phyloP scores from a whole-genome alignment of 2,797 vertebrate genomes.

The Pseudopleuronectes americanus region DNA sequence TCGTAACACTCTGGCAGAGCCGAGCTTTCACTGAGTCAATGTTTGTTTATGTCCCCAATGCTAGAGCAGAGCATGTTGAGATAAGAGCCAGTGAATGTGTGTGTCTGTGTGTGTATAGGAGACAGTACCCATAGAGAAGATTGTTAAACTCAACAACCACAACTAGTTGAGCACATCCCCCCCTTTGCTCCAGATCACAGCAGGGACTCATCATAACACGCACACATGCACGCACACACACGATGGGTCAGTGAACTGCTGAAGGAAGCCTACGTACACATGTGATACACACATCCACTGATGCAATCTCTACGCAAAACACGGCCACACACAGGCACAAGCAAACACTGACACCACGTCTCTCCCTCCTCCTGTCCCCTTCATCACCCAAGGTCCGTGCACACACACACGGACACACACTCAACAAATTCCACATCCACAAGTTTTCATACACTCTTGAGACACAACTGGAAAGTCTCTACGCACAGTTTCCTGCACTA shows the following conservation, averaged over 20 bases:
- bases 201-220: slow-evolving; percentile 42
- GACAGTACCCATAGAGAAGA: slow-evolving; percentile 45
- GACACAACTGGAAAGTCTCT: slow-evolving; percentile 72
- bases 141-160: slow-evolving; percentile 32
- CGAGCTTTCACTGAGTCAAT: slow-evolving; percentile 47
- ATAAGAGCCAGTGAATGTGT: slow-evolving; percentile 58
- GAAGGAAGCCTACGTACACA: slow-evolving; percentile 55
- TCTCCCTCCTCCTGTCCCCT: slow-evolving; percentile 30
- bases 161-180: slow-evolving; percentile 59
- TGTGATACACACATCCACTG: slow-evolving; percentile 51
- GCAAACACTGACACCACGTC: slow-evolving; percentile 42
- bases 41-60: slow-evolving; percentile 67
- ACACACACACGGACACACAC: slow-evolving; percentile 32
- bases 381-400: slow-evolving; percentile 40
- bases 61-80: slow-evolving; percentile 49
- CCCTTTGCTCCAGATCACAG: slow-evolving; percentile 52
- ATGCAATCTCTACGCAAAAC: slow-evolving; percentile 55
- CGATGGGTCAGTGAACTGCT: slow-evolving; percentile 52
- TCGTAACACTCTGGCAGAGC: slow-evolving; percentile 42
- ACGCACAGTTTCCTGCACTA: slow-evolving; percentile 55
- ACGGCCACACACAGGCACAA: slow-evolving; percentile 65
- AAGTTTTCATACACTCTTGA: slow-evolving; percentile 69
- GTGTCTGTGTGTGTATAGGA: slow-evolving; percentile 12
- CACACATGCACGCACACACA: slow-evolving; percentile 29
- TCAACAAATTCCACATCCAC: slow-evolving; percentile 67